Conservation (phyloP, 2,888 invertebrate species). For the Rotaria sp. region DNA sequence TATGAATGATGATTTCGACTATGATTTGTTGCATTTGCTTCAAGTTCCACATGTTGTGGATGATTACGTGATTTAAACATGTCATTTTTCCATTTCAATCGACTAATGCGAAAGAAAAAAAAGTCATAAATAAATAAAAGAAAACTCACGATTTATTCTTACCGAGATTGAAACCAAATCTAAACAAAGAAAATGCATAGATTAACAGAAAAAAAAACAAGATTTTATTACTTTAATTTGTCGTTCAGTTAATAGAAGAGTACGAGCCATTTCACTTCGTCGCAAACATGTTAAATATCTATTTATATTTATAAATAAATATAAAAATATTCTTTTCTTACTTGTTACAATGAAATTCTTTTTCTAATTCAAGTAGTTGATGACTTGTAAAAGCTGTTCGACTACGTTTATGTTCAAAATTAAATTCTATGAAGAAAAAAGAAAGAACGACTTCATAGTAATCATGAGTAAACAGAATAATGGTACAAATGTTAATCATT, state of each 20-base stretch:
- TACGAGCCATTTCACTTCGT: constrained; percentile 38
- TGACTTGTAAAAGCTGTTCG: constrained; percentile 37
- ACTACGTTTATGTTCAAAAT: constrained; percentile 35
- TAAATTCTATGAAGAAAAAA: neutral
- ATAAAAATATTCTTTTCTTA: constrained; percentile 9
- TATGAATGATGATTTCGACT: neutral
- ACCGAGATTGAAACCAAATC: neutral
- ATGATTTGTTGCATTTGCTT: neutral
- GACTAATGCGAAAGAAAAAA: constrained; percentile 50
- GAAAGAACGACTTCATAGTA: neutral
- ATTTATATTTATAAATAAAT: neutral
- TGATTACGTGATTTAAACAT: constrained; percentile 42
- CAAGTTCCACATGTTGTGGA: constrained; percentile 33
- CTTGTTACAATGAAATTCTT: constrained; percentile 41
- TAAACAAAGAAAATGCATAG: neutral
- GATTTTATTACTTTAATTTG: constrained; percentile 38
- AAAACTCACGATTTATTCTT: neutral
- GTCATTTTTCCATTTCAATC: constrained; percentile 55
- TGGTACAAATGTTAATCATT: no score
- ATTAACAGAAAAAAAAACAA: neutral
- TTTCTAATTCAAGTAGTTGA: constrained; percentile 39
- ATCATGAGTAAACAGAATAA: no score
- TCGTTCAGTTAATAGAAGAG: constrained; percentile 34
- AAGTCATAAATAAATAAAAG: neutral
- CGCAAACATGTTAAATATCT: constrained; percentile 37